Percentiles rank a stretch among this genome's conserved stretches.
phyloP scores from a whole-genome alignment of 2,113 vertebrate species.

The Illadopsis cleaveri region DNA sequence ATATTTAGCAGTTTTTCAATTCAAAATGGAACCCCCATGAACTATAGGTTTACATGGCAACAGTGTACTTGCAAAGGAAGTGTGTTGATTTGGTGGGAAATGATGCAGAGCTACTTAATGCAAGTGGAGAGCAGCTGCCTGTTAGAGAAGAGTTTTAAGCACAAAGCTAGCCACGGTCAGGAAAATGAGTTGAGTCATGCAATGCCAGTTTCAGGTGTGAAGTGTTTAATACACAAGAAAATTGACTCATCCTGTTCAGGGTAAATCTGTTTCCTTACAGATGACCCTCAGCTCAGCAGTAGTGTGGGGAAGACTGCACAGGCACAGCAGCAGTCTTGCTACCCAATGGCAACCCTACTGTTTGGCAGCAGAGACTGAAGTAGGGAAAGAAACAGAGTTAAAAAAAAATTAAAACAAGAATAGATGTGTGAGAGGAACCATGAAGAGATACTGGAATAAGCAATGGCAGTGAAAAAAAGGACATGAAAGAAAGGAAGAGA shows the following conservation, averaged over 20 bases:
- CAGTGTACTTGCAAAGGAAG: not conserved
- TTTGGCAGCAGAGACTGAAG: not conserved
- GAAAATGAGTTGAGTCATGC: not conserved
- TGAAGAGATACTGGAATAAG: not conserved
- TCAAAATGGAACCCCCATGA: not conserved
- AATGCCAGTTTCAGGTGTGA: slow-evolving; percentile 2
- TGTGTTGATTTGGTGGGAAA: not conserved
- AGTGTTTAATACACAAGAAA: not conserved
- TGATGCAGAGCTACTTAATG: not conserved
- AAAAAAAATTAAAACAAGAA: not conserved
- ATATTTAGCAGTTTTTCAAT: not conserved
- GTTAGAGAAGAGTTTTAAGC: not conserved
- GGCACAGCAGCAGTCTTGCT: not conserved
- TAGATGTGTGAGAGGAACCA: not conserved
- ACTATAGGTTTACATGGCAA: not conserved
- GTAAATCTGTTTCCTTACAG: not conserved
- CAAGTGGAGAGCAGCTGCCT: not conserved
- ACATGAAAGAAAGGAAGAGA: not conserved
- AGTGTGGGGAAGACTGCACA: not conserved
- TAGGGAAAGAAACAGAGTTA: not conserved
- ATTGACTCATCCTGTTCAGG: not conserved
- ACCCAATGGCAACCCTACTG: not conserved
- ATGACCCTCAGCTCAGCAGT: not conserved
- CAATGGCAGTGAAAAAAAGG: not conserved
- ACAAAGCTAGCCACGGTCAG: not conserved